Conservation (phyloP, 2,797 vertebrate species). For the Bovichtus diacanthus region DNA sequence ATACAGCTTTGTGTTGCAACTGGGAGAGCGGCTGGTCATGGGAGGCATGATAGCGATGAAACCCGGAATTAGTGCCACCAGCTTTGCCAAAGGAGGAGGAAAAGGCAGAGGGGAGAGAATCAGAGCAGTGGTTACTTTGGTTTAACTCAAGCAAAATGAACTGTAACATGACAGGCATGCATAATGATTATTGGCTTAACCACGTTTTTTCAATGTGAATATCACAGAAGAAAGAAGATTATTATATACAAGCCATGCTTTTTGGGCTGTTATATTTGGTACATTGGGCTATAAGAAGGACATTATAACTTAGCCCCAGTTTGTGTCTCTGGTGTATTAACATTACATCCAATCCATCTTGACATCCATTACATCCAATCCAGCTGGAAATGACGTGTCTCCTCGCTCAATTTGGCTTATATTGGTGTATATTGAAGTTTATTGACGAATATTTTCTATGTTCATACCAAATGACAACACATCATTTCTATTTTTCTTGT, state of each 20-base stretch:
- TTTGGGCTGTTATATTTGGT: background rate
- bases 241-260: no score
- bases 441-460: background rate
- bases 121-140: constrained; percentile 14
- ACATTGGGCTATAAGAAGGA: no score
- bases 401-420: background rate
- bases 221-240: background rate
- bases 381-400: no score
- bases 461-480: no score
- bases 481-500: no score
- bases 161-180: background rate
- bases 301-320: no score
- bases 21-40: constrained; percentile 53
- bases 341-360: no score
- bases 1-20: constrained; percentile 53
- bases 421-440: background rate
- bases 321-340: background rate
- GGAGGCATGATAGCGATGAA: constrained; percentile 64
- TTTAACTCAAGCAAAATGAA: constrained; percentile 17
- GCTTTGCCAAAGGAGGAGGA: constrained; percentile 63
- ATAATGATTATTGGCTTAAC: background rate
- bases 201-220: background rate
- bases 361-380: no score
- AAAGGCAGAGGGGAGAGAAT: constrained; percentile 15
- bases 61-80: constrained; percentile 73